Base-by-base conservation (phyloP, 2,113 vertebrate species). In the Callocephalon fimbriatum region DNA sequence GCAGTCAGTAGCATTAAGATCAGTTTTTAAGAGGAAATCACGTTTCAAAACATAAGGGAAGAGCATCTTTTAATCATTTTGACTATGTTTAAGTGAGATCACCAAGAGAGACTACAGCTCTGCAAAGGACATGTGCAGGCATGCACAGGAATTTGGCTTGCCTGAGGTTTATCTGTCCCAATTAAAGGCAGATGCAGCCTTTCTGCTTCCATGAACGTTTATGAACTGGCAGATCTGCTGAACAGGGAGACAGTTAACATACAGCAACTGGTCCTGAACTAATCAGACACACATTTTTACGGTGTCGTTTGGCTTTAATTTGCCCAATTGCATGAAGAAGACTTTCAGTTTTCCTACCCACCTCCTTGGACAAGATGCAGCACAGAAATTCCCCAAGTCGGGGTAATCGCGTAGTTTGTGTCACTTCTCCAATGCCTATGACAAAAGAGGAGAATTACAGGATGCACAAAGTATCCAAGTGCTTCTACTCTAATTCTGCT, bases 151-250 rank as follows among this genome's bases (percentile, higher is more conserved):
- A 95, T 97, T 77, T 91, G 93, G 77, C 73, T 93, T 87, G 86
- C 93, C 72, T 91, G 86, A 75, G 63, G 80, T 90, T 81, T 89
- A 68, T 94, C 80, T 93, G 61, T 81, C 87, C 87, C 84, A 86
- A 78, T 89, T 84, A 84, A 94, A 96, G 80, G 77, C 95, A 96
- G 93, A 96, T 94, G 96, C 88, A 96, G 89, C 68, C 82, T 84
- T 58, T 74, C 71, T 3, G 7, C 73, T 89, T 93, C 84, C 66
- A 78, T 4, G 35, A 53, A 67, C 3, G 2, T 86, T 92, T 73
- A 66, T 38, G 86, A 92, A 71, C 79, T 73, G 81, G 90, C 48
- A 82, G 95, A 90, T 86, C 62, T 93, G 74, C 78, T 50, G 71
- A 73, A 44, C 31, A 56, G 48, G 35, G 79, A 92, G 61, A 75